Conservation (phyloP, 2,888 invertebrate genomes). For the Drosophila cracens region DNA sequence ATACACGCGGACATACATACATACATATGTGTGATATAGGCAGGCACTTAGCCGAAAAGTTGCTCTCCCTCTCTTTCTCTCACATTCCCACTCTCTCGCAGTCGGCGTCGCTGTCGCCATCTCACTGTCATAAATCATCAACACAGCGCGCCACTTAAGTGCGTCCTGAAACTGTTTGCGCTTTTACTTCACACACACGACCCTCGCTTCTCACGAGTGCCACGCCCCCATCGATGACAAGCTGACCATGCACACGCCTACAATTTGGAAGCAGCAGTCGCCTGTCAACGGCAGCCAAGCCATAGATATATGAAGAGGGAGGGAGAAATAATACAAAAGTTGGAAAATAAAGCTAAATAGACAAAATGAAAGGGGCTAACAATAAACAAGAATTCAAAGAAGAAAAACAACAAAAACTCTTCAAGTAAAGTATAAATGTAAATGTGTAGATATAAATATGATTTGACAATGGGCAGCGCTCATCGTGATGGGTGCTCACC, state of each 20-base stretch:
- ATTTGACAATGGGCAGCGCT: constrained; percentile 49
- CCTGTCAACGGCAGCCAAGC: constrained; percentile 55
- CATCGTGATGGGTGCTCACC: constrained; percentile 38
- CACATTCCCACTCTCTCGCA: constrained; percentile 9
- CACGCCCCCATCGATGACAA: constrained; percentile 62
- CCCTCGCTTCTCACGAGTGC: constrained; percentile 9
- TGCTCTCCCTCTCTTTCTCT: not conserved
- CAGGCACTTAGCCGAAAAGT: constrained; percentile 64
- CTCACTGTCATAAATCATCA: constrained; percentile 74
- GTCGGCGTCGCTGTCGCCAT: constrained; percentile 11
- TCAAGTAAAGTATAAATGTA: constrained; percentile 28
- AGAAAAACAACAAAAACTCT: constrained; percentile 32
- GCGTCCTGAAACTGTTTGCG: constrained; percentile 77
- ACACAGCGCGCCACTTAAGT: constrained; percentile 77
- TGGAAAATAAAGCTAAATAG: constrained; percentile 12
- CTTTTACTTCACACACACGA: constrained; percentile 63
- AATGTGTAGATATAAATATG: constrained; percentile 43
- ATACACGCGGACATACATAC: constrained; percentile 11
- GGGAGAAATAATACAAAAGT: constrained; percentile 35
- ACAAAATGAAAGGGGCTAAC: constrained; percentile 11
- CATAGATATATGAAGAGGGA: constrained; percentile 10
- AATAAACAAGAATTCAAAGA: constrained; percentile 34
- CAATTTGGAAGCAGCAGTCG: constrained; percentile 48
- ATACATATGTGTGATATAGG: constrained; percentile 12
- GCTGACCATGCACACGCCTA: constrained; percentile 61